These are phyloP conservation scores for Allenopithecus nigroviridis DNA, from an alignment of 2,797 vertebrate genomes.

Conservation along the genomic window DNA sequence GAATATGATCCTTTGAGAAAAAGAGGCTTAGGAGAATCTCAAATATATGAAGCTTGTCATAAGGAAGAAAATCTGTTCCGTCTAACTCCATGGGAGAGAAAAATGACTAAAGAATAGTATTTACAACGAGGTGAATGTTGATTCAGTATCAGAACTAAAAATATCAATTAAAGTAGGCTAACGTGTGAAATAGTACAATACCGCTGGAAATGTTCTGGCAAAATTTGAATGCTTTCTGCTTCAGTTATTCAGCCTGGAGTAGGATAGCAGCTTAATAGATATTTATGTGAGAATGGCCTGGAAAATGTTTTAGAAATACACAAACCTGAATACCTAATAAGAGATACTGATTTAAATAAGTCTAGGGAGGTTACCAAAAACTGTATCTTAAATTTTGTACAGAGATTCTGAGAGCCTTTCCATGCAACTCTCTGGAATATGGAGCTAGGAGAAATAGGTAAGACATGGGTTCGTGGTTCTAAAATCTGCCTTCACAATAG, in stretches of 20 bases:
- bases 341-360: not conserved
- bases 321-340: not conserved
- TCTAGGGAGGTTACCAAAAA: not conserved
- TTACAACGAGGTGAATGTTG: not conserved
- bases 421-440: not conserved
- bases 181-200: not conserved
- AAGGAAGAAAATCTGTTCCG: not conserved
- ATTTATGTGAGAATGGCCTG: not conserved
- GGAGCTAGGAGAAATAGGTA: not conserved
- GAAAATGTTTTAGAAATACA: not conserved
- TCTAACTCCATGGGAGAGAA: not conserved
- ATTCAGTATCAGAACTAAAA: not conserved
- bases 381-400: not conserved
- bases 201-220: not conserved
- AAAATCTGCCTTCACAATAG: not conserved
- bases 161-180: not conserved
- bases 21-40: not conserved
- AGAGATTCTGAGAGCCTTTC: not conserved
- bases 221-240: not conserved
- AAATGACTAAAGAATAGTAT: not conserved
- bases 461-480: not conserved
- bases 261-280: not conserved
- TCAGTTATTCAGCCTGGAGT: not conserved
- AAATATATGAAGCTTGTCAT: not conserved
- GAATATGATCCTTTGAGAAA: not conserved